These are phyloP conservation scores for Muscicapa adusta DNA, from an alignment of 2,113 vertebrate species.

Conservation along the genomic window DNA sequence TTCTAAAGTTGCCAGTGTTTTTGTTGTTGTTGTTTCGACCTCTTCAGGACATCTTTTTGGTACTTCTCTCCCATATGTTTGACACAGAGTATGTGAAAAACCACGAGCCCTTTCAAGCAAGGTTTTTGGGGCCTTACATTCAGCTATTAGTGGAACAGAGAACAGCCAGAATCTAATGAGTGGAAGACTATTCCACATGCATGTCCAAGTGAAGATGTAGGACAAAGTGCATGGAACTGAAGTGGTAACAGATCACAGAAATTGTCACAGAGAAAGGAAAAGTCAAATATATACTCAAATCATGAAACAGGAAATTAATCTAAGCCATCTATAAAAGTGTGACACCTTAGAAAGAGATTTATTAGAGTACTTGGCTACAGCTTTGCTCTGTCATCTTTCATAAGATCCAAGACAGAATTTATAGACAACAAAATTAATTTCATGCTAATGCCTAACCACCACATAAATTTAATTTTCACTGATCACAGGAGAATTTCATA, in stretches of 20 bases:
- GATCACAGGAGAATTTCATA: neutral
- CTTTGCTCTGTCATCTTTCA: neutral
- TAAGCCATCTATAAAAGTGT: neutral
- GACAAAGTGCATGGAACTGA: neutral
- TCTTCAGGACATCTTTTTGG: neutral
- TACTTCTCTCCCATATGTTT: rapidly evolving
- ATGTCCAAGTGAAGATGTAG: neutral
- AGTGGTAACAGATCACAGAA: neutral
- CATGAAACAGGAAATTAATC: neutral
- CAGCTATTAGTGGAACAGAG: neutral
- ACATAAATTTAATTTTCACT: neutral
- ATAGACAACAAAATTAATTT: neutral
- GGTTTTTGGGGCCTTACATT: neutral
- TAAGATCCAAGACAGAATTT: neutral
- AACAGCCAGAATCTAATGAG: neutral
- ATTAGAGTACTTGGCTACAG: neutral
- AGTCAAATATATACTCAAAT: neutral
- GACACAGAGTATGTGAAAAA: neutral
- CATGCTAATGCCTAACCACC: neutral
- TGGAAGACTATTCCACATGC: neutral
- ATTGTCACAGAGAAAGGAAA: neutral
- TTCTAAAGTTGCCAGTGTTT: neutral
- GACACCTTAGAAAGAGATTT: neutral
- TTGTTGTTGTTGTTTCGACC: neutral
- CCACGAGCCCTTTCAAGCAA: neutral